phyloP scores from a whole-genome alignment of 2,113 vertebrate species.

The Tautogolabrus adspersus region DNA sequence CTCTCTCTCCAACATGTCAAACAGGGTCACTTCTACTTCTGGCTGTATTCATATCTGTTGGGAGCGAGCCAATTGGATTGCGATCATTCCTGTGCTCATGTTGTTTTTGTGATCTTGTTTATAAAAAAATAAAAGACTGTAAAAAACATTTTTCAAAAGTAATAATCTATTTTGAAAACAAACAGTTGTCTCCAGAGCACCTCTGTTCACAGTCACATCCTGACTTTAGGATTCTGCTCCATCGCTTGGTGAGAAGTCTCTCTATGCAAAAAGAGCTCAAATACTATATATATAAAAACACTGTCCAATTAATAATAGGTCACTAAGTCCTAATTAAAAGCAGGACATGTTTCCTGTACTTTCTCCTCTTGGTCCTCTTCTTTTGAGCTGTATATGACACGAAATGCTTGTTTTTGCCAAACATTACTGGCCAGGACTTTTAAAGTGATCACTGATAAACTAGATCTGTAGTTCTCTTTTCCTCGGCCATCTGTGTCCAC shows the following conservation, averaged over 20 bases:
- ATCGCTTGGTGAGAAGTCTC: neutral
- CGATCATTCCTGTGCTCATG: neutral
- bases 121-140: neutral
- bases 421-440: neutral
- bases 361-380: neutral
- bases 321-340: neutral
- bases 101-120: neutral
- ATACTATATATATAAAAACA: too few species aligned
- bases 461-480: neutral
- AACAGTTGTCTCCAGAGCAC: neutral
- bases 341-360: neutral
- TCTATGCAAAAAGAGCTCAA: neutral
- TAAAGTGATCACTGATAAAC: neutral
- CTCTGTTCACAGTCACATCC: neutral
- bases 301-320: neutral
- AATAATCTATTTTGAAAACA: neutral
- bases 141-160: neutral
- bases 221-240: neutral
- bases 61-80: neutral
- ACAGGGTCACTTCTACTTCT: neutral
- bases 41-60: neutral
- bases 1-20: neutral
- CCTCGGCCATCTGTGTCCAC: slow-evolving; percentile 5
- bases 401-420: neutral
- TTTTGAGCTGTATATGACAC: neutral